These are phyloP conservation scores for Mimumesa dahlbomi DNA, from an alignment of 2,888 invertebrate genomes.

Conservation along the genomic window DNA sequence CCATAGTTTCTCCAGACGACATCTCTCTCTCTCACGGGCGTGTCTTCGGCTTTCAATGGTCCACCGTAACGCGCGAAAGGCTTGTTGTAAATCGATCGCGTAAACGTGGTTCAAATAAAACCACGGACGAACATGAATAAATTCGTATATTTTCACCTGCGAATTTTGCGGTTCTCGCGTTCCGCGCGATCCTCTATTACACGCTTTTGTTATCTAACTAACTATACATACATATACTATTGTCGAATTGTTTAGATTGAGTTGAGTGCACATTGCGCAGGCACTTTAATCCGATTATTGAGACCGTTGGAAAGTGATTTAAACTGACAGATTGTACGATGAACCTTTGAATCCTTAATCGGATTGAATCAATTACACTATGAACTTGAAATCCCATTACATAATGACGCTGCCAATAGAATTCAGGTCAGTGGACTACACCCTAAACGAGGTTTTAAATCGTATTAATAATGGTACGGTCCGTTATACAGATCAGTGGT, in stretches of 20 bases:
- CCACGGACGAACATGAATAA: too few species aligned
- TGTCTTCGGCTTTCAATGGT: too few species aligned
- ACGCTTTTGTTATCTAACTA: too few species aligned
- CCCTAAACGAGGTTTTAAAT: conserved; percentile 38
- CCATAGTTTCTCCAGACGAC: conserved; percentile 4
- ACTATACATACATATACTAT: too few species aligned
- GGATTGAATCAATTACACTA: conserved; percentile 45
- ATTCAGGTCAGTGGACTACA: conserved; percentile 32
- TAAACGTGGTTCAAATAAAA: too few species aligned
- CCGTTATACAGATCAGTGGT: conserved; percentile 29
- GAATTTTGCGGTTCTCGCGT: too few species aligned
- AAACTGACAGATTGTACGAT: conserved; percentile 46
- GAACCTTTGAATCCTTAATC: conserved; percentile 48
- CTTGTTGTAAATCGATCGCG: not conserved
- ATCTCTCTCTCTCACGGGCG: not conserved
- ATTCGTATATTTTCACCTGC: too few species aligned
- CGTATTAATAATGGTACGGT: conserved; percentile 31
- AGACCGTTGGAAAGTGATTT: conserved; percentile 48
- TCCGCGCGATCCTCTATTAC: too few species aligned
- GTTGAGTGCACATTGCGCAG: conserved; percentile 37
- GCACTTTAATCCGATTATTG: conserved; percentile 52
- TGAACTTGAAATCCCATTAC: conserved; percentile 56
- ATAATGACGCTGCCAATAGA: conserved; percentile 23
- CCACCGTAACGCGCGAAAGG: too few species aligned
- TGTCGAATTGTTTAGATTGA: conserved; percentile 42